A percentile compares a stretch with the other conserved stretches of the same genome.
These are phyloP conservation scores for Acleris sparsana DNA, from an alignment of 2,888 invertebrate genomes.

Conservation along the genomic window DNA sequence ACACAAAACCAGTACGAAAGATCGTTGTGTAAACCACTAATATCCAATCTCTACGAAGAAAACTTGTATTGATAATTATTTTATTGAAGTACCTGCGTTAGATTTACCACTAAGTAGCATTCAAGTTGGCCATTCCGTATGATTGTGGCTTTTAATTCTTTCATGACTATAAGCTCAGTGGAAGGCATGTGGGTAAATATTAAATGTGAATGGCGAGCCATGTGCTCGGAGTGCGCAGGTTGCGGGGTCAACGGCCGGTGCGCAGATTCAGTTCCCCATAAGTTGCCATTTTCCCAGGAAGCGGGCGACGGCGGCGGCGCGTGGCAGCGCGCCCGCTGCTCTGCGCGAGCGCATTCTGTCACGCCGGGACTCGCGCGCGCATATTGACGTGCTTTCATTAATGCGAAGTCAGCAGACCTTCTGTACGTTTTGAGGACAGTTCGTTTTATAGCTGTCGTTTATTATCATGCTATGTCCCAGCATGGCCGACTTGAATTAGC, in stretches of 20 bases:
- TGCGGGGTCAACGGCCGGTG: conserved; percentile 76
- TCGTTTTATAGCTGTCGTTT: conserved; percentile 59
- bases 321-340: conserved; percentile 47
- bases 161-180: conserved; percentile 62
- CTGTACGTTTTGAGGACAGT: conserved; percentile 58
- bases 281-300: conserved; percentile 82
- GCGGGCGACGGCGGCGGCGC: conserved; percentile 50
- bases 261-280: conserved; percentile 80
- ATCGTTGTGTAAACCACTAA: background rate
- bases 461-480: conserved; percentile 52
- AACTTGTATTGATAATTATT: conserved; percentile 15
- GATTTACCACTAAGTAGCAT: conserved; percentile 54
- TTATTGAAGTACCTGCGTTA: conserved; percentile 8
- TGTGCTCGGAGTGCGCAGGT: conserved; percentile 67
- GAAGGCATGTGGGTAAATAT: conserved; percentile 65
- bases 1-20: background rate
- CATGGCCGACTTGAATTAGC: conserved; percentile 52
- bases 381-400: conserved; percentile 76
- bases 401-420: conserved; percentile 67
- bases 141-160: conserved; percentile 62
- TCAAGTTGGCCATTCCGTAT: conserved; percentile 54
- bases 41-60: background rate
- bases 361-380: conserved; percentile 73
- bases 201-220: conserved; percentile 72
- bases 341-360: conserved; percentile 73